A percentile compares a stretch with the other conserved stretches of the same genome.
Conservation (phyloP, 2,797 vertebrate genomes). For the Pipistrellus kuhlii region DNA sequence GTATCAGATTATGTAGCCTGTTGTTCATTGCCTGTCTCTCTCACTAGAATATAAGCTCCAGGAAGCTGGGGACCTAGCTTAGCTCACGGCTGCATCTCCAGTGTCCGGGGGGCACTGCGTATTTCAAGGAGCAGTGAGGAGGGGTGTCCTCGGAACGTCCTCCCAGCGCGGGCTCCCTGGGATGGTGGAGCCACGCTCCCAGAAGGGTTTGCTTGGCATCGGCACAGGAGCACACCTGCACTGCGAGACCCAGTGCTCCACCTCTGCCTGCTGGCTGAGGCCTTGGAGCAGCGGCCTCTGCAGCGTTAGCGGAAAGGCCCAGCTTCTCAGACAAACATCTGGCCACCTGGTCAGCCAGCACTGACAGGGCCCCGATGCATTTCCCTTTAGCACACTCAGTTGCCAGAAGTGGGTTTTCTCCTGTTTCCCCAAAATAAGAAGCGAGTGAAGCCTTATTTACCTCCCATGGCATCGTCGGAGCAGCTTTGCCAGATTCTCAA, state of each 20-base stretch:
- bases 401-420: not conserved
- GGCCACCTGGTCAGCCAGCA: not conserved
- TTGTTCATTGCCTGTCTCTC: not conserved
- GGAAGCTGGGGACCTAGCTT: not conserved
- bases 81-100: not conserved
- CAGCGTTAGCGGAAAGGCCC: not conserved
- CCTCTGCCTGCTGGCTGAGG: not conserved
- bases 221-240: not conserved
- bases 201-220: not conserved
- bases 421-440: not conserved
- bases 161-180: not conserved
- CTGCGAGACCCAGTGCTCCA: accelerated
- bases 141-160: not conserved
- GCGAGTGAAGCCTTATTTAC: not conserved
- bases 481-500: not conserved
- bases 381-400: not conserved
- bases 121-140: not conserved
- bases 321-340: not conserved
- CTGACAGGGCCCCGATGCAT: not conserved
- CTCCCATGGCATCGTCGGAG: not conserved
- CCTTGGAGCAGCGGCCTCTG: not conserved
- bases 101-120: not conserved
- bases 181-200: not conserved
- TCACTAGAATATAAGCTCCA: not conserved
- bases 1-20: not conserved